Conservation (phyloP, 2,797 vertebrate species). For the Urocyon cinereoargenteus region DNA sequence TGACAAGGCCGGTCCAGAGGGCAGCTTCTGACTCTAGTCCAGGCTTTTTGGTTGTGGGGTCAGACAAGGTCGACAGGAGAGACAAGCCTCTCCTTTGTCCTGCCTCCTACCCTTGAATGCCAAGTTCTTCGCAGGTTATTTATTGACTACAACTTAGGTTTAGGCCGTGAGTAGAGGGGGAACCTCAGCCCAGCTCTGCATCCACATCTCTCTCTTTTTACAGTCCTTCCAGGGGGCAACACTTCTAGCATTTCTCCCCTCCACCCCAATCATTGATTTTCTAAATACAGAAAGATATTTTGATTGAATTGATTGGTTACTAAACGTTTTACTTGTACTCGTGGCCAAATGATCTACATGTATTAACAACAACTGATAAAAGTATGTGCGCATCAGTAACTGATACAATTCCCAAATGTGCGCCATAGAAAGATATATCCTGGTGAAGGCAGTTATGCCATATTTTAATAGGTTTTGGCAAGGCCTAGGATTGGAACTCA, state of each 20-base stretch:
- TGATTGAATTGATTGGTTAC: background rate
- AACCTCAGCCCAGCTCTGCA: background rate
- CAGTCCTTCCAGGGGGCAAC: background rate
- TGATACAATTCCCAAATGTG: background rate
- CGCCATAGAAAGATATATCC: background rate
- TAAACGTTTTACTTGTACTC: background rate
- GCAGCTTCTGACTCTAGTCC: background rate
- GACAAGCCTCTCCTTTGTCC: background rate
- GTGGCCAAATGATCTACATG: background rate
- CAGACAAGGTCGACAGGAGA: background rate
- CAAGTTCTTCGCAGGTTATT: background rate
- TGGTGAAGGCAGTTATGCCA: background rate
- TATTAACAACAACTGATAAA: slow-evolving; percentile 12
- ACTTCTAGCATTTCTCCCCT: background rate
- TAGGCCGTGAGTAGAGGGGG: background rate
- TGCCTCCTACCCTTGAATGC: background rate
- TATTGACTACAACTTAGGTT: background rate
- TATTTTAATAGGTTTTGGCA: background rate
- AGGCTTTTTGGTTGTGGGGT: background rate
- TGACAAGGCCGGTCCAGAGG: background rate
- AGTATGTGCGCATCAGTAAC: background rate
- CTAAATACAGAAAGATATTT: slow-evolving; percentile 20
- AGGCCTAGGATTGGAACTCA: background rate
- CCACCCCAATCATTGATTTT: background rate
- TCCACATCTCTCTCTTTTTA: background rate